phyloP scores from a whole-genome alignment of 2,113 vertebrate genomes.

The Marmota monax region DNA sequence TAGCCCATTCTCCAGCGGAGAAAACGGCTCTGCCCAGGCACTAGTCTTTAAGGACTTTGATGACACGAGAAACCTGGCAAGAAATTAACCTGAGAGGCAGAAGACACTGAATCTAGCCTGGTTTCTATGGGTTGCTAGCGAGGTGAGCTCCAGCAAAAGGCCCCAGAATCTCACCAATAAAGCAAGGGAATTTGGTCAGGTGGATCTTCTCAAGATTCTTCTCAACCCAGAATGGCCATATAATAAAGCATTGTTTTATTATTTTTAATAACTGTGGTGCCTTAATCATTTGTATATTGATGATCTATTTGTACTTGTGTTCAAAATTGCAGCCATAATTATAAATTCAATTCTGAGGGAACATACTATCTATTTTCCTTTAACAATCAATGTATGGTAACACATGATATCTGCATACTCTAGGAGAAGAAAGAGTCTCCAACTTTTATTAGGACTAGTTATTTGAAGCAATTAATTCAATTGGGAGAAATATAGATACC shows the following conservation, averaged over 20 bases:
- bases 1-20: not conserved
- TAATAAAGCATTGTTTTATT: not conserved
- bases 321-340: constrained; percentile 58
- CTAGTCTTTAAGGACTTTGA: not conserved
- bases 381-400: not conserved
- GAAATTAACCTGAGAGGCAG: not conserved
- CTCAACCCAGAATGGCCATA: not conserved
- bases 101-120: not conserved
- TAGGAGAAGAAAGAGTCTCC: not conserved
- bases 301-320: constrained; percentile 53
- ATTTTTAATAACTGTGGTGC: constrained; percentile 18
- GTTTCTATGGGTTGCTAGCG: too few relatives aligned
- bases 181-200: not conserved
- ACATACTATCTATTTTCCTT: constrained; percentile 20
- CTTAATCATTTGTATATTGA: constrained; percentile 15
- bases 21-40: not conserved
- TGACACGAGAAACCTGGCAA: not conserved
- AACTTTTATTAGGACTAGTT: not conserved
- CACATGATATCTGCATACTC: not conserved
- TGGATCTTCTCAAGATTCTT: not conserved
- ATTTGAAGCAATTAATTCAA: constrained; percentile 52
- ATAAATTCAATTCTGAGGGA: not conserved
- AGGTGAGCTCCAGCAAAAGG: not conserved
- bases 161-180: not conserved
- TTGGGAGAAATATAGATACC: not conserved